Percentiles rank a stretch among this genome's conserved stretches.
Evolutionary conservation across 2,797 vertebrate genomes (phyloP).

Genomic region (Phrynocephalus guinanensis): DNA sequence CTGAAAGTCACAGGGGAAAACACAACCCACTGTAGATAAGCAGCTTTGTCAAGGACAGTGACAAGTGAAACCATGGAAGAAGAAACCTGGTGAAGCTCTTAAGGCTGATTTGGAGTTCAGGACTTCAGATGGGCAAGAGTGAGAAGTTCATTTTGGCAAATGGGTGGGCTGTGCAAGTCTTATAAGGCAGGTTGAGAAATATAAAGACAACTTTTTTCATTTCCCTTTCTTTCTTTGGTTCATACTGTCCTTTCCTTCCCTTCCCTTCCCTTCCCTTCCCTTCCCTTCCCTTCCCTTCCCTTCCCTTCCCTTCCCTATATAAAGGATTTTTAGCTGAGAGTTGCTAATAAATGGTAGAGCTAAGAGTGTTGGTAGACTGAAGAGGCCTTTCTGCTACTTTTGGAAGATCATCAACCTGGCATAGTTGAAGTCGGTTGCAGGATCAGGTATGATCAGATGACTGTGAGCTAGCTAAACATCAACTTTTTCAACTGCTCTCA

Average conservation of each 20-base stretch:
- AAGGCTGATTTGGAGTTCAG: background rate
- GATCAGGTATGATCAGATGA: background rate
- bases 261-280: background rate
- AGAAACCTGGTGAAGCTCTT: background rate
- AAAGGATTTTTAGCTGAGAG: background rate
- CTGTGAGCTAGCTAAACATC: background rate
- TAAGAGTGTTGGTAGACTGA: background rate
- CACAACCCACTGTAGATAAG: background rate
- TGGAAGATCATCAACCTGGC: background rate
- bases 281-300: background rate
- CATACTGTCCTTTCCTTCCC: background rate
- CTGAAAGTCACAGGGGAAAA: background rate
- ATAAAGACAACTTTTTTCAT: background rate
- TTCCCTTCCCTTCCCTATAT: background rate
- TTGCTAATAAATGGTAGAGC: background rate
- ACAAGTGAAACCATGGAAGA: slow-evolving; percentile 5
- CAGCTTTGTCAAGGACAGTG: background rate
- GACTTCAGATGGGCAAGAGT: slow-evolving; percentile 5
- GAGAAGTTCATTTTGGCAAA: background rate
- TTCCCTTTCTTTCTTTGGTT: background rate
- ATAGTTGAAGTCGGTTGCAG: background rate
- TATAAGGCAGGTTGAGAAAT: background rate
- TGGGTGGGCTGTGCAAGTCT: background rate
- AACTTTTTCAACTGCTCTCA: background rate
- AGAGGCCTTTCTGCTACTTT: background rate